phyloP scores from a whole-genome alignment of 2,888 invertebrate species.

The Harpagoxenus sublaevis region DNA sequence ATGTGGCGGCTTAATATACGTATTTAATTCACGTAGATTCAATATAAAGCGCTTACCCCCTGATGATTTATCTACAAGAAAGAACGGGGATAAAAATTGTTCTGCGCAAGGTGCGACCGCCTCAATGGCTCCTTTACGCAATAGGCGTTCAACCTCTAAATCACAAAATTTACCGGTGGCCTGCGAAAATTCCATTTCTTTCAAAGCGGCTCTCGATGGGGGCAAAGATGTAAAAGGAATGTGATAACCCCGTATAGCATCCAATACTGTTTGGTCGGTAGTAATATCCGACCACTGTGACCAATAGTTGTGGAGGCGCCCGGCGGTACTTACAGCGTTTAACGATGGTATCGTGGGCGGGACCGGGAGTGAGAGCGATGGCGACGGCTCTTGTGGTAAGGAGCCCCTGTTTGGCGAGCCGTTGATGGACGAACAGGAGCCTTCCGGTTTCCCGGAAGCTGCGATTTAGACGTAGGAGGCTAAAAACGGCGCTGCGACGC shows the following conservation, averaged over 20 bases:
- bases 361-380: neutral
- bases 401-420: neutral
- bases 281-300: neutral
- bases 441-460: neutral
- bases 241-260: neutral
- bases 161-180: neutral
- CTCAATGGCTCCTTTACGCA: neutral
- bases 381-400: neutral
- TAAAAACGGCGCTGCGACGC: neutral
- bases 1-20: neutral
- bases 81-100: neutral
- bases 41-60: neutral
- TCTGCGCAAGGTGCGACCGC: no score
- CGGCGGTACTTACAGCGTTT: neutral
- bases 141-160: neutral
- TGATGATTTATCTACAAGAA: neutral
- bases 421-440: neutral
- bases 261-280: rapidly evolving
- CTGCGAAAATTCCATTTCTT: neutral
- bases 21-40: neutral
- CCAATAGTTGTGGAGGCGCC: neutral
- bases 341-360: neutral
- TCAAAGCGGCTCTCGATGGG: neutral
- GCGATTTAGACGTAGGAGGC: neutral
- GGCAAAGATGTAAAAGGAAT: neutral